Evolutionary conservation across 1,140 invertebrate genomes (phyloP).

Genomic region (Melanaphis sacchari): DNA sequence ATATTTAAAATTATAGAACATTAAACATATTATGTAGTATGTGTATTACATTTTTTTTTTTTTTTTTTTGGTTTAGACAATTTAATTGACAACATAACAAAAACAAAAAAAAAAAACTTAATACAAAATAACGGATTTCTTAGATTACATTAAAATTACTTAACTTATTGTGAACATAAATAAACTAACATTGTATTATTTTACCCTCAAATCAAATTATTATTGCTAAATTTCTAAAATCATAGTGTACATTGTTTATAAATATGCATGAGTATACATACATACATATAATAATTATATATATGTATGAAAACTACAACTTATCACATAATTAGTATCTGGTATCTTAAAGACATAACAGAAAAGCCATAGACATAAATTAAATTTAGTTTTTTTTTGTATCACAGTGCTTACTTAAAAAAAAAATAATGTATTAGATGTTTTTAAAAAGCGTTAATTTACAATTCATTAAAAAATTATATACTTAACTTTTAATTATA

Average conservation of each 20-base stretch:
- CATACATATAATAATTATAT: neutral
- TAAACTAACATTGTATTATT: conserved; percentile 9
- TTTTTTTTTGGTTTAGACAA: conserved; percentile 49
- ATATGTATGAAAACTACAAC: neutral
- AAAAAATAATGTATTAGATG: conserved; percentile 3
- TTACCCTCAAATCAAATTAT: conserved; percentile 44
- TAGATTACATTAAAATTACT: conserved; percentile 16
- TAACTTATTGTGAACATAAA: neutral
- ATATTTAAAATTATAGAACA: conserved; percentile 48
- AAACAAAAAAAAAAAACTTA: conserved; percentile 46
- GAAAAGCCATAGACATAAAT: conserved; percentile 14
- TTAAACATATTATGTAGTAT: conserved; percentile 28
- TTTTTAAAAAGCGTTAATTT: neutral
- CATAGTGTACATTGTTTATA: conserved; percentile 41
- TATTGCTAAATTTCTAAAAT: conserved; percentile 51
- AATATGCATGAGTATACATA: conserved; percentile 26
- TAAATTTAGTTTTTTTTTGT: conserved; percentile 36
- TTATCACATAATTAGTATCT: conserved; percentile 45
- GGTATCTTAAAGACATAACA: neutral
- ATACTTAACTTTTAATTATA: neutral
- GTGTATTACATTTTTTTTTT: conserved; percentile 21
- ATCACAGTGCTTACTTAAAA: conserved; percentile 48
- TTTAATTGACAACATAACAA: conserved; percentile 53
- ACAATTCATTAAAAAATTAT: neutral
- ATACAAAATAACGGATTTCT: conserved; percentile 47